phyloP scores from a whole-genome alignment of 2,797 vertebrate species.

The Antennarius maculatus region DNA sequence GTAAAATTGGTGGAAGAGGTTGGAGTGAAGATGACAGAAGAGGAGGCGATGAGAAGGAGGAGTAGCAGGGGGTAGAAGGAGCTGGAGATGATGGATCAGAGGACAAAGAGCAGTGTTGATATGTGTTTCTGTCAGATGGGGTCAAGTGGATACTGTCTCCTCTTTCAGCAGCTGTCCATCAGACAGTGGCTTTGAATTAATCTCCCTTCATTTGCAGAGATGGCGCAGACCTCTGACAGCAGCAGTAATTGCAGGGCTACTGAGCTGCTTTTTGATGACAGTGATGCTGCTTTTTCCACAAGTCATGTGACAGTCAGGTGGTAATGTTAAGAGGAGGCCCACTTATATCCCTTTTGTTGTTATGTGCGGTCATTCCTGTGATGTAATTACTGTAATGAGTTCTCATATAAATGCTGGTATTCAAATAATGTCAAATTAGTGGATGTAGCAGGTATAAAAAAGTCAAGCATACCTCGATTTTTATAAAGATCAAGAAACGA shows the following conservation, averaged over 20 bases:
- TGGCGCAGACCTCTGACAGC: constrained; percentile 59
- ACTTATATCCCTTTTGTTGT: constrained; percentile 2
- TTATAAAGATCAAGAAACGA: too few species aligned
- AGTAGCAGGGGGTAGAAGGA: not conserved
- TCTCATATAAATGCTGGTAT: not conserved
- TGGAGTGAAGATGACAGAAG: constrained; percentile 34
- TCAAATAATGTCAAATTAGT: not conserved
- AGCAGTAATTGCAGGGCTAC: constrained; percentile 62
- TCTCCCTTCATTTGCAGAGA: constrained; percentile 57
- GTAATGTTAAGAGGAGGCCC: constrained; percentile 7
- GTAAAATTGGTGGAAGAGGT: constrained; percentile 38
- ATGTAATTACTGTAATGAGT: not conserved
- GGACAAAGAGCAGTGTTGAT: constrained; percentile 62
- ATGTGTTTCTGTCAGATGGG: constrained; percentile 69
- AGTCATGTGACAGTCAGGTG: constrained; percentile 34
- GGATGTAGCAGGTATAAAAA: too few species aligned
- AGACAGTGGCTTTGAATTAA: constrained; percentile 62
- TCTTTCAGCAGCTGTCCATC: constrained; percentile 69
- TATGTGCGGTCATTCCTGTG: not conserved
- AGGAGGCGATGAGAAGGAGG: constrained; percentile 5
- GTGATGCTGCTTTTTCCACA: constrained; percentile 40
- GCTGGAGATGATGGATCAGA: constrained; percentile 38
- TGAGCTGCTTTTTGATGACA: constrained; percentile 56
- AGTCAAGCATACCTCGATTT: too few species aligned
- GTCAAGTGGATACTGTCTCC: constrained; percentile 60